Conservation (phyloP, 2,113 vertebrate genomes). For the Mola mola region DNA sequence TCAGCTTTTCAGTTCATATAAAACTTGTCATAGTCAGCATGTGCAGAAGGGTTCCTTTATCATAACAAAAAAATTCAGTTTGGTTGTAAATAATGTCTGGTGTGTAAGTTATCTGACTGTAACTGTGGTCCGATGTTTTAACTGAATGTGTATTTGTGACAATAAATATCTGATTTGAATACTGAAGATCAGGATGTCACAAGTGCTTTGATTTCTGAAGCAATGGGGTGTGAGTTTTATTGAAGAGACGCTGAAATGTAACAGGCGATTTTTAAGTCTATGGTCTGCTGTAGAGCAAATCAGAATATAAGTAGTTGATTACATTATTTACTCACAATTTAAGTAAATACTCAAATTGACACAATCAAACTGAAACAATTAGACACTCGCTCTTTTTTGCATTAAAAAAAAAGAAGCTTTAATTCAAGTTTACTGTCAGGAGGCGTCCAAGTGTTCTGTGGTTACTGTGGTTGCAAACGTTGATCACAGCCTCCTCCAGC, state of each 20-base stretch:
- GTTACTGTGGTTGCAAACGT: conserved; percentile 1
- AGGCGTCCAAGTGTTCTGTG: conserved; percentile 36
- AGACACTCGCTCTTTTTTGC: too few relatives aligned
- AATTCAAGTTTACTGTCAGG: conserved; percentile 54
- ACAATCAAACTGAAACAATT: too few relatives aligned
- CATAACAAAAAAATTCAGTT: conserved; percentile 12
- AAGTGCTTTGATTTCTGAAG: background rate
- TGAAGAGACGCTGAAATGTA: too few relatives aligned
- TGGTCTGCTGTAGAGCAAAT: too few relatives aligned
- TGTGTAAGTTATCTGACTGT: conserved; percentile 23
- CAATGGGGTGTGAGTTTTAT: too few relatives aligned
- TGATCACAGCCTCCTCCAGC: conserved; percentile 27
- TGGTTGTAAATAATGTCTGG: conserved; percentile 60
- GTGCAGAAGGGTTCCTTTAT: conserved; percentile 11
- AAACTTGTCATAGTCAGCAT: conserved; percentile 9
- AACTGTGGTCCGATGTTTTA: conserved; percentile 10
- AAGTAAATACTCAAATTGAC: too few relatives aligned
- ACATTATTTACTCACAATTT: too few relatives aligned
- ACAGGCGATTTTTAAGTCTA: too few relatives aligned
- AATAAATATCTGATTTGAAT: conserved; percentile 28
- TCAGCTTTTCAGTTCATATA: conserved; percentile 2
- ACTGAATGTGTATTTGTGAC: conserved; percentile 24
- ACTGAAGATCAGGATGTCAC: background rate
- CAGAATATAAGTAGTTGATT: too few relatives aligned
- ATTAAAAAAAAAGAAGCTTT: conserved; percentile 6